These are phyloP conservation scores for Ditula angustiorana DNA, from an alignment of 2,888 invertebrate species.

Conservation along the genomic window DNA sequence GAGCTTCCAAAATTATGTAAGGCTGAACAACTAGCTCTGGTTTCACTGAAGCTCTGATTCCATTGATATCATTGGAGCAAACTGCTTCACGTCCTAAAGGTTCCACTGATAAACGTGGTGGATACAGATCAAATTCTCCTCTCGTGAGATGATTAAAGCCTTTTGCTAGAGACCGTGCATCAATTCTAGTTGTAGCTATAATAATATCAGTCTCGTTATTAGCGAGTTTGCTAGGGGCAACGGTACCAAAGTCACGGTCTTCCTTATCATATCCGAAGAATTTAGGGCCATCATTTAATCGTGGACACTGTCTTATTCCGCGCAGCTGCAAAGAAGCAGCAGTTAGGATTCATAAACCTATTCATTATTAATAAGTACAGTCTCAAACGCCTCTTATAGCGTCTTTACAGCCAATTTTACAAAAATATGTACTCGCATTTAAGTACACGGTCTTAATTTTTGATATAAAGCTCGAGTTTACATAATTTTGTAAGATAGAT, in stretches of 20 bases:
- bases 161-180: conserved; percentile 59
- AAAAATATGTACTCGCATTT: too few relatives aligned
- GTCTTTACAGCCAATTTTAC: too few relatives aligned
- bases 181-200: conserved; percentile 69
- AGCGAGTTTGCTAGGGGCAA: conserved; percentile 43
- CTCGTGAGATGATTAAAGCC: conserved; percentile 57
- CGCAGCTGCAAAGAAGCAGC: conserved; percentile 58
- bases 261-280: conserved; percentile 66
- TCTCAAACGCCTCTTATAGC: too few relatives aligned
- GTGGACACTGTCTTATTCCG: conserved; percentile 53
- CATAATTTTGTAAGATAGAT: too few relatives aligned
- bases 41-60: conserved; percentile 50
- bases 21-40: conserved; percentile 59
- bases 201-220: conserved; percentile 58
- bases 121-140: conserved; percentile 70
- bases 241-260: conserved; percentile 56
- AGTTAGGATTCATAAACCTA: neutral
- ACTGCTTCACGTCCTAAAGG: conserved; percentile 54
- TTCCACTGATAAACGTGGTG: conserved; percentile 52
- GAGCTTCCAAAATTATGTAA: conserved; percentile 62
- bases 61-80: conserved; percentile 76
- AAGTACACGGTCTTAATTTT: too few relatives aligned
- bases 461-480: too few relatives aligned
- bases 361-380: neutral
- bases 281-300: conserved; percentile 40